phyloP scores from a whole-genome alignment of 2,113 vertebrate genomes.

The Pogona vitticeps region DNA sequence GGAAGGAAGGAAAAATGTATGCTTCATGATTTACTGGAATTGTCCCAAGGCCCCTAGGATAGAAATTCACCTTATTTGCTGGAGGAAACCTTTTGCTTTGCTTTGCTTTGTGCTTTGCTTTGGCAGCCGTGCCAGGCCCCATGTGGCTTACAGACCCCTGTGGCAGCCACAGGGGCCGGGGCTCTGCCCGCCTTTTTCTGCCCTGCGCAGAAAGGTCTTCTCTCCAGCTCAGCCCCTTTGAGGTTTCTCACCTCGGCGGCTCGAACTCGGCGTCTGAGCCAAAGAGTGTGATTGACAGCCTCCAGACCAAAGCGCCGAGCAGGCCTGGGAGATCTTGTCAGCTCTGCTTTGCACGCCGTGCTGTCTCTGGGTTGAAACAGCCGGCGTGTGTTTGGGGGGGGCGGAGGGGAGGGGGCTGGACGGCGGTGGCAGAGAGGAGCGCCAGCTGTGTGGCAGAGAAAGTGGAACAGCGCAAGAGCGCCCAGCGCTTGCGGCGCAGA shows the following conservation, averaged over 20 bases:
- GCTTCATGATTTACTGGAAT: no score
- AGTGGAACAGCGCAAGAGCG: background rate
- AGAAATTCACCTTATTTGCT: no score
- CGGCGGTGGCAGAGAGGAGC: no score
- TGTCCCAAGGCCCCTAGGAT: no score
- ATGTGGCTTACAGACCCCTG: no score
- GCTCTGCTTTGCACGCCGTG: rapidly evolving
- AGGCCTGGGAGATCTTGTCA: background rate
- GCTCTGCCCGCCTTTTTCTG: background rate
- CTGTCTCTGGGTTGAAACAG: background rate
- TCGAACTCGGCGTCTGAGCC: constrained; percentile 14
- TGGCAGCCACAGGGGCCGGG: no score
- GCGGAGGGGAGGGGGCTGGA: background rate
- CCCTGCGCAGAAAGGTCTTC: background rate
- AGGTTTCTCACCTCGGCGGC: constrained; percentile 3
- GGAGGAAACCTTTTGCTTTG: no score
- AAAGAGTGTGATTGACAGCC: background rate
- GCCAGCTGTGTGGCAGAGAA: rapidly evolving
- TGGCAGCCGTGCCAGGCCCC: background rate
- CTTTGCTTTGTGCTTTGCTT: background rate
- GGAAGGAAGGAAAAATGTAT: no score
- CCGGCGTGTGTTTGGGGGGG: background rate
- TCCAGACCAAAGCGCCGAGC: rapidly evolving
- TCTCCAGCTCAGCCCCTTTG: background rate
- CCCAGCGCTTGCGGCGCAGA: rapidly evolving